A percentile compares a stretch with the other conserved stretches of the same genome.
Conservation (phyloP, 1,140 invertebrate genomes). For the Drosophila truncata region DNA sequence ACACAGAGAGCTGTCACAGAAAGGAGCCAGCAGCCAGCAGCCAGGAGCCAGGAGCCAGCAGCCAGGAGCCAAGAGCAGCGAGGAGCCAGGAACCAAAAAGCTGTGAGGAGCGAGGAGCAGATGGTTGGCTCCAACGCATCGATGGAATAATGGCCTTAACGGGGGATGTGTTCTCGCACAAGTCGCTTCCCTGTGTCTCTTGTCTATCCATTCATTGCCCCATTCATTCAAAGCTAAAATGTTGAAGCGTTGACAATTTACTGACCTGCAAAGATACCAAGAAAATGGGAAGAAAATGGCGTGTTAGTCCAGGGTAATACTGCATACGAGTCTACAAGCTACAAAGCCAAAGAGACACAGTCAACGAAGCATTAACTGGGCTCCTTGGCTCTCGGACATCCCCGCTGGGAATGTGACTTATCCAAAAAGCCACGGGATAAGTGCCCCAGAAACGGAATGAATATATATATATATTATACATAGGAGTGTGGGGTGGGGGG, state of each 20-base stretch:
- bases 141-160: conserved; percentile 35
- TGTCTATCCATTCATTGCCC: conserved; percentile 10
- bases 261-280: conserved; percentile 59
- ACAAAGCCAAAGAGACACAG: not conserved
- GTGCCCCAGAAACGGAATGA: conserved; percentile 15
- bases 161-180: conserved; percentile 6
- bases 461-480: not conserved
- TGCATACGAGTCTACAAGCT: conserved; percentile 9
- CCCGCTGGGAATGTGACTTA: conserved; percentile 20
- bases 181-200: conserved; percentile 1
- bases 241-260: conserved; percentile 36
- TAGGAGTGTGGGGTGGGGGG: not conserved
- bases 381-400: conserved; percentile 9
- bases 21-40: conserved; percentile 3
- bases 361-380: conserved; percentile 9
- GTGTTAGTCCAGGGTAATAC: conserved; percentile 32
- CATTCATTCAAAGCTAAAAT: conserved; percentile 25
- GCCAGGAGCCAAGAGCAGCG: not conserved
- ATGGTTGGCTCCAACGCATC: conserved; percentile 13
- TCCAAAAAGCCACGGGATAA: conserved; percentile 24
- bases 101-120: not conserved
- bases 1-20: conserved; percentile 29
- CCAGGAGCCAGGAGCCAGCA: not conserved
- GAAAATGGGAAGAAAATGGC: conserved; percentile 20
- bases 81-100: not conserved